Conservation (phyloP, 1,140 invertebrate species). For the Lepidotrigona ventralis region DNA sequence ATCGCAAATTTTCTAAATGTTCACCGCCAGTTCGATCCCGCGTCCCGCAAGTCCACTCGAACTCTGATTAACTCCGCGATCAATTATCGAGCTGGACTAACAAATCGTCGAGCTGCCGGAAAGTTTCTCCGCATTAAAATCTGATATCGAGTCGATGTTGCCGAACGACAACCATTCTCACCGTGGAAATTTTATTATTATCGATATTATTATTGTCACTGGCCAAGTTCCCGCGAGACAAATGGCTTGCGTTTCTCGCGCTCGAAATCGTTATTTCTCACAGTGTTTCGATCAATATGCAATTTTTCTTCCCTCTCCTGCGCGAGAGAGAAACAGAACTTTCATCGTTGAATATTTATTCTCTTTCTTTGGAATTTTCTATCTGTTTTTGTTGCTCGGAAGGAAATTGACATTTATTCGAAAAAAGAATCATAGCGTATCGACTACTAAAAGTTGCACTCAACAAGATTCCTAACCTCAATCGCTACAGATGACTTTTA, state of each 20-base stretch:
- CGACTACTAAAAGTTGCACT: too few species aligned
- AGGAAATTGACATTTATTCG: too few species aligned
- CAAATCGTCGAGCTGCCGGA: conserved; percentile 1
- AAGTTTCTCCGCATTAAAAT: conserved; percentile 29
- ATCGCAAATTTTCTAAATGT: conserved; percentile 1
- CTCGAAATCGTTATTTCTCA: background rate
- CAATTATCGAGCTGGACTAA: conserved; percentile 24
- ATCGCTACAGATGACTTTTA: background rate
- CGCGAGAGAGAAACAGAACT: too few species aligned
- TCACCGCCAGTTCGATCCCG: background rate
- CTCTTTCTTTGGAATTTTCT: too few species aligned
- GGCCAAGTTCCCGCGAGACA: background rate
- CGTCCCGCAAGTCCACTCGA: background rate
- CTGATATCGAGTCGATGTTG: conserved; percentile 13
- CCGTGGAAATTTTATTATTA: background rate
- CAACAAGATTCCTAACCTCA: too few species aligned
- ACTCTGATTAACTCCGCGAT: conserved; percentile 33
- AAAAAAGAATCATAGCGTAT: too few species aligned
- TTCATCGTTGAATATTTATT: too few species aligned
- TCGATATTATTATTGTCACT: background rate
- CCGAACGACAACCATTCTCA: background rate
- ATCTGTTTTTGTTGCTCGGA: too few species aligned
- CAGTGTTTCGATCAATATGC: background rate
- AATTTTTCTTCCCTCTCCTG: background rate
- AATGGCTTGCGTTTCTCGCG: background rate